Percentiles rank a stretch among this genome's conserved stretches.
Conservation (phyloP, 1,140 invertebrate genomes). For the Leguminivora glycinivorella region DNA sequence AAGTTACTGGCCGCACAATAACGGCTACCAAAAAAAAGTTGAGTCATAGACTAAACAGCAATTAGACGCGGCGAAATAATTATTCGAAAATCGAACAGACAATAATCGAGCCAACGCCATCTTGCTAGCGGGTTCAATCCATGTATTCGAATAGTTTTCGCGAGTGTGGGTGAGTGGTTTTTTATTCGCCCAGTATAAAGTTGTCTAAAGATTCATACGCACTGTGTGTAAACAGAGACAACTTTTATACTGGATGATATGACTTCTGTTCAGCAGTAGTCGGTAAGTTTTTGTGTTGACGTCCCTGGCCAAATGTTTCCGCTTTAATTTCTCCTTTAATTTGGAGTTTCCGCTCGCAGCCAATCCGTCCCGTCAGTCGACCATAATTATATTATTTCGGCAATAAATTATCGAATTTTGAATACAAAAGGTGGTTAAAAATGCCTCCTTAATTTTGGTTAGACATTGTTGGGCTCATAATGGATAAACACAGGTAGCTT, state of each 20-base stretch:
- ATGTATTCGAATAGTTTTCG: not conserved
- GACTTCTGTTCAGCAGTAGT: not conserved
- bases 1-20: not conserved
- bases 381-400: slow-evolving; percentile 79
- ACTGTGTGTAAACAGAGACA: not conserved
- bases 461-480: slow-evolving; percentile 35
- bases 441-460: slow-evolving; percentile 57
- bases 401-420: slow-evolving; percentile 78
- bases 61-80: slow-evolving; percentile 62
- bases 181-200: not conserved
- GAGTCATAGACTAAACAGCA: slow-evolving; percentile 49
- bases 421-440: slow-evolving; percentile 64
- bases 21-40: slow-evolving; percentile 9
- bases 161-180: not conserved
- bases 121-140: slow-evolving; percentile 71
- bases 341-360: slow-evolving; percentile 72
- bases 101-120: slow-evolving; percentile 59
- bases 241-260: not conserved
- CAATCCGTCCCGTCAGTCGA: slow-evolving; percentile 70
- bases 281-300: not conserved
- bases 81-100: slow-evolving; percentile 70
- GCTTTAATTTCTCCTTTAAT: slow-evolving; percentile 79
- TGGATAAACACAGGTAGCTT: slow-evolving; percentile 30
- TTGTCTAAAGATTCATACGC: not conserved
- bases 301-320: slow-evolving; percentile 73